Evolutionary conservation across 2,888 invertebrate genomes (phyloP).

Genomic region (Aphodius granarius): DNA sequence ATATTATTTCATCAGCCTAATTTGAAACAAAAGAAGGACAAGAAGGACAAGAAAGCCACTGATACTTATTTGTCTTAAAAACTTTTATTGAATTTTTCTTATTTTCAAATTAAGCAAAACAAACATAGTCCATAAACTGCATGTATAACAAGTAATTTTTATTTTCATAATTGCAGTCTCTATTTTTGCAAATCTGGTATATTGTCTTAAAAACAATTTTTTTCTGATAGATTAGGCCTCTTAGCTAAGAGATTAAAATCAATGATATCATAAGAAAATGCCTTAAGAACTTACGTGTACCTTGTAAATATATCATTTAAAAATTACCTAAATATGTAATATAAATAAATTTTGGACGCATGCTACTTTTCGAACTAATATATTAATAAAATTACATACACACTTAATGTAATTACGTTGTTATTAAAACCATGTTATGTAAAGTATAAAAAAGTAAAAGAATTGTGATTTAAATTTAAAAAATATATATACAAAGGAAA

Average conservation of each 20-base stretch:
- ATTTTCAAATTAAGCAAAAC: no score
- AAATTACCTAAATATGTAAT: neutral
- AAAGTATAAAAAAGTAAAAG: neutral
- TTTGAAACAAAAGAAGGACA: no score
- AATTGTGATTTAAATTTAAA: neutral
- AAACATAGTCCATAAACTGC: no score
- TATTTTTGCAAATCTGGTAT: no score
- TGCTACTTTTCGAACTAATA: neutral
- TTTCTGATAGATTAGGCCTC: neutral
- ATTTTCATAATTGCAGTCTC: no score
- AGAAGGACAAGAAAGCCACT: no score
- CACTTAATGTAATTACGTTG: neutral
- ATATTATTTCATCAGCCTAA: no score
- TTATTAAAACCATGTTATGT: neutral
- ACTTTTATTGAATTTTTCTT: no score
- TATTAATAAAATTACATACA: neutral
- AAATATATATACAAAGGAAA: neutral
- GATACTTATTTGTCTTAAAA: no score
- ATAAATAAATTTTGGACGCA: neutral
- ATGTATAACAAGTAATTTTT: no score
- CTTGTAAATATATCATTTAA: neutral
- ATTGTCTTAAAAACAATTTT: no score
- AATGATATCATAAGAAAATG: neutral
- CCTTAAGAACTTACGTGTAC: neutral
- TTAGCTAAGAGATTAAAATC: neutral